Conservation (phyloP, 2,888 invertebrate genomes). For the Tipula unca region DNA sequence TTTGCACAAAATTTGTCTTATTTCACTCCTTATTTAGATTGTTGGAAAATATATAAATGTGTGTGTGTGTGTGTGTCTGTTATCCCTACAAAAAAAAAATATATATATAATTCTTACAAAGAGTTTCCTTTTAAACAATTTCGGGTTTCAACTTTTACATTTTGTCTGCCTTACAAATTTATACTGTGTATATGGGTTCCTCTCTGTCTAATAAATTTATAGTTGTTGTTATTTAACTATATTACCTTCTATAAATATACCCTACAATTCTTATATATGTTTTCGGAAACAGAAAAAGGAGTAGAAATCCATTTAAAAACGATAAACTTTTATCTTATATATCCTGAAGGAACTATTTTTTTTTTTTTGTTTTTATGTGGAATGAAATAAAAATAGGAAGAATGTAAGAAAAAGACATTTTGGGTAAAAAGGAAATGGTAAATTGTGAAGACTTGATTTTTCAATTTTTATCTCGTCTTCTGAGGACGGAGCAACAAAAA, state of each 20-base stretch:
- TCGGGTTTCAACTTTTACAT: neutral
- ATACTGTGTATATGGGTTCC: neutral
- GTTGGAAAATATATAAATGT: too few species aligned
- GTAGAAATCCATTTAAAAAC: slow-evolving; percentile 14
- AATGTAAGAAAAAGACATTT: neutral
- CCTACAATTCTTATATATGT: neutral
- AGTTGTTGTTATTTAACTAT: slow-evolving; percentile 8
- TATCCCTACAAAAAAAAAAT: neutral
- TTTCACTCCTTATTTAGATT: slow-evolving; percentile 3
- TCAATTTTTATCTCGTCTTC: neutral
- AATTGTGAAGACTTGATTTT: neutral
- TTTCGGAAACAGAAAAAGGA: slow-evolving; percentile 2
- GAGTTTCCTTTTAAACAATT: neutral
- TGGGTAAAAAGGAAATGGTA: neutral
- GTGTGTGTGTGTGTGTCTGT: neutral
- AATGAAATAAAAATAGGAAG: neutral
- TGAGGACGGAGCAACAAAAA: neutral
- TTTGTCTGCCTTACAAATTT: neutral
- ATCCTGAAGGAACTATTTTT: neutral
- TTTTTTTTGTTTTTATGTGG: neutral
- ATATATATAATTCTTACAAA: neutral
- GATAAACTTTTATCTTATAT: slow-evolving; percentile 2
- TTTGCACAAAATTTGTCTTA: slow-evolving; percentile 8
- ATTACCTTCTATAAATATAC: neutral
- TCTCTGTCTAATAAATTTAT: neutral